Base-by-base conservation (phyloP, 2,888 invertebrate species). In the Drosophila prostipennis region DNA sequence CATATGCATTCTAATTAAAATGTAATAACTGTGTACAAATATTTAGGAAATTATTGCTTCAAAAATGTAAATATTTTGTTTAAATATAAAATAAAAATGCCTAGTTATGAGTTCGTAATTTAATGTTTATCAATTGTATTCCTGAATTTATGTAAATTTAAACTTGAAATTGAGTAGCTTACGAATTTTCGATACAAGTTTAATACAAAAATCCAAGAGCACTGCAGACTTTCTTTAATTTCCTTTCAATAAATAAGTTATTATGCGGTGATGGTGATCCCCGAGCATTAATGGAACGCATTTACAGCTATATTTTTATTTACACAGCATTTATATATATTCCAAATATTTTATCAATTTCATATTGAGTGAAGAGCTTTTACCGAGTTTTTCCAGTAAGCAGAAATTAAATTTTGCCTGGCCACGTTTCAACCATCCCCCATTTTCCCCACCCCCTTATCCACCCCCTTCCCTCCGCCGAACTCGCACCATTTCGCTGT, bases 391-490 rank as follows among this genome's bases (percentile, higher is more conserved):
- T 16, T 42, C 11, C 32, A 40, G 39, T 32, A 55, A 32, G 37
- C 37, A 37, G n/a, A 71, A 51, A 51, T 64, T 72, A 26, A 65
- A 72, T 72, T 58, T 53, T 56, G 51, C 51, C 40, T 1, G 36
- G 46, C 54, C 74, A 55, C 40, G 61, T 72, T 61, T 19, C 32
- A 13, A 10, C 14, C 23, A 46, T 7, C 45, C 48, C n/a, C 46
- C 16, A 6, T 48, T 14, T 26, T 1, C 5, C 5, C 8, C 46
- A 26, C 36, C 43, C 42, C 42, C 0, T 37, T 49, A 40, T 46
- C 48, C 53, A 19, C 45, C 29, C 48, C 26, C 29, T 7, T 29
- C 7, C 2, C 26, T 26, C 26, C 5, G 49, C 39, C 43, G 54
- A 32, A 32, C 60, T 63, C 64, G 40, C 54, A 59, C 61, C 74